A percentile compares a stretch with the other conserved stretches of the same genome.
These are phyloP conservation scores for Campoletis sonorensis DNA, from an alignment of 1,140 invertebrate species.

Conservation along the genomic window DNA sequence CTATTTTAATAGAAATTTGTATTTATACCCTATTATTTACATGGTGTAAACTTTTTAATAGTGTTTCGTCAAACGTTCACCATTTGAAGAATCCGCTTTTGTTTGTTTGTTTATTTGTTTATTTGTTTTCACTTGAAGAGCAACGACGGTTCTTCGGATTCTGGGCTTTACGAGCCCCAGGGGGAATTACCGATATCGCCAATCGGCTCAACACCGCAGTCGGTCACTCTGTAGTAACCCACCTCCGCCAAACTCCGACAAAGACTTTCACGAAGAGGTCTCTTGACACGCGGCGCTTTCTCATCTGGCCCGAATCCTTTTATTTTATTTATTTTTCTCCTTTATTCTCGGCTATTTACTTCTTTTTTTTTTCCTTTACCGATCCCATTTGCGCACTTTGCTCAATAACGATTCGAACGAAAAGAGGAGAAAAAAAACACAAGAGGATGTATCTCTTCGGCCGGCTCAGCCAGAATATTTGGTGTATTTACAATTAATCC, in stretches of 20 bases:
- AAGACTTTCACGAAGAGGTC: conserved; percentile 7
- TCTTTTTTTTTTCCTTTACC: conserved; percentile 12
- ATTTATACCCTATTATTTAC: not conserved
- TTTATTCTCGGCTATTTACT: not conserved
- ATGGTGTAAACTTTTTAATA: not conserved
- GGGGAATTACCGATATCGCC: conserved; percentile 31
- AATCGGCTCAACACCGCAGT: conserved; percentile 13
- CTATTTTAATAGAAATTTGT: not conserved
- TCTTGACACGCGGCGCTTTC: not conserved
- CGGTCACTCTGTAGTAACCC: not conserved
- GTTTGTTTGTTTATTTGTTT: not conserved
- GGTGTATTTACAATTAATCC: not conserved
- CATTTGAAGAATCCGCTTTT: not conserved
- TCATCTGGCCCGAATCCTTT: conserved; percentile 6
- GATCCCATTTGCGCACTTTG: not conserved
- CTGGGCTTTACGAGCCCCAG: conserved; percentile 11
- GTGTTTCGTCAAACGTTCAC: not conserved
- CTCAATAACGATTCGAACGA: no score
- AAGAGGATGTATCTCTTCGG: no score
- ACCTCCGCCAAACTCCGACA: not conserved
- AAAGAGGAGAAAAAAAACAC: not conserved
- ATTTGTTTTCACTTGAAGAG: not conserved
- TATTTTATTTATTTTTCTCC: not conserved
- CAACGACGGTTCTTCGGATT: not conserved
- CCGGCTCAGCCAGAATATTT: no score